These are phyloP conservation scores for Troides helena DNA, from an alignment of 2,888 invertebrate species.

Conservation along the genomic window DNA sequence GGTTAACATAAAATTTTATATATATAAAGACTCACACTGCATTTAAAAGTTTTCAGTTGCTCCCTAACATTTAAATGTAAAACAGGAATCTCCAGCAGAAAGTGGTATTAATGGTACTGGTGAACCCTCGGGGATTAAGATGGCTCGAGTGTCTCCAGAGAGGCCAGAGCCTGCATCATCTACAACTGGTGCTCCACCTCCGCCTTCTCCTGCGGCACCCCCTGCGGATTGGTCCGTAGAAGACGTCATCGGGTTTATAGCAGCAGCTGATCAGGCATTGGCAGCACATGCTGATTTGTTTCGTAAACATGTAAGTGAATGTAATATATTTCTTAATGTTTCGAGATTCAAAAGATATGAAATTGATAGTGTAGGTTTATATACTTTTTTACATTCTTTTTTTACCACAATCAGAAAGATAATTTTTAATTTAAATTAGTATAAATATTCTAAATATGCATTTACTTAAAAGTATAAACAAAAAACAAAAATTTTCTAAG, in stretches of 20 bases:
- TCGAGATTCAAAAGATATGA: too few relatives aligned
- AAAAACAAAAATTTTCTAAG: too few relatives aligned
- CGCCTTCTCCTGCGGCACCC: conserved; percentile 69
- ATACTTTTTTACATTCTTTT: too few relatives aligned
- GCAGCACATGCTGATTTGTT: conserved; percentile 94
- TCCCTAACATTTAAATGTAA: not conserved
- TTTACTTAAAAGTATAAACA: too few relatives aligned
- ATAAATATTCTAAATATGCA: too few relatives aligned
- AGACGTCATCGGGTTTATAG: conserved; percentile 95
- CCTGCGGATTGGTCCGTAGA: conserved; percentile 96
- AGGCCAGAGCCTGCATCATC: conserved; percentile 85
- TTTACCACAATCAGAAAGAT: too few relatives aligned
- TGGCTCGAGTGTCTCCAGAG: conserved; percentile 77
- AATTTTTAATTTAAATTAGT: too few relatives aligned
- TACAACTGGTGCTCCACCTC: conserved; percentile 79
- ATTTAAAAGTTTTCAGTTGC: not conserved
- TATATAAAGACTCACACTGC: too few relatives aligned
- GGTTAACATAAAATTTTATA: too few relatives aligned
- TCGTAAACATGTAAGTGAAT: conserved; percentile 90
- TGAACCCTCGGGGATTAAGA: conserved; percentile 44
- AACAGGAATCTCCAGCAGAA: conserved; percentile 45
- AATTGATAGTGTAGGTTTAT: too few relatives aligned
- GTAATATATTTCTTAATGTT: not conserved
- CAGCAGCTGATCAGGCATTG: conserved; percentile 90
- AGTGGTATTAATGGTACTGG: conserved; percentile 39